Evolutionary conservation across 2,888 invertebrate genomes (phyloP).

Genomic region (Eupithecia pulchellata): DNA sequence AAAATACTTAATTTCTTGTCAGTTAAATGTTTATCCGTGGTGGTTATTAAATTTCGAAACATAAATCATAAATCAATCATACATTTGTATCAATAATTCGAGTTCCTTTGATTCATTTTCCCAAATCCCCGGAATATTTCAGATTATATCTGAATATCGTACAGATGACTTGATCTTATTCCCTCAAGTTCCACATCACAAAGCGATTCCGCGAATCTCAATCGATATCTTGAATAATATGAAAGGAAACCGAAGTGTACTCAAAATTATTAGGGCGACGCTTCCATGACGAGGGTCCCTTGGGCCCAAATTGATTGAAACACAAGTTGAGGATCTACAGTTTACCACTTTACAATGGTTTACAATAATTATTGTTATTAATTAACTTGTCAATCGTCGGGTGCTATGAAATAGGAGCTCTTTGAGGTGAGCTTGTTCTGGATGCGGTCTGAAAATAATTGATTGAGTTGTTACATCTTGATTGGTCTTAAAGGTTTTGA

Average conservation of each 20-base stretch:
- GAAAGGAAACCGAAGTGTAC: slow-evolving; percentile 33
- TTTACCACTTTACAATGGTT: neutral
- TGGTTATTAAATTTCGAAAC: neutral
- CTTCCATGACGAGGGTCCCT: slow-evolving; percentile 40
- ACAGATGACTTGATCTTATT: slow-evolving; percentile 18
- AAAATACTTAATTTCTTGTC: neutral
- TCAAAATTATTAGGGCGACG: slow-evolving; percentile 45
- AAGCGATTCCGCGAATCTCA: slow-evolving; percentile 34
- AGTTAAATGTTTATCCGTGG: too few species aligned
- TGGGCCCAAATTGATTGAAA: slow-evolving; percentile 31
- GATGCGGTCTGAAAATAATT: neutral
- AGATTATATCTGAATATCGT: slow-evolving; percentile 21
- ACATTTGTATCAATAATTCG: neutral
- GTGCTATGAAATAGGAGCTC: neutral
- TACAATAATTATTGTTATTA: slow-evolving; percentile 2
- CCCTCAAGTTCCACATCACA: slow-evolving; percentile 24
- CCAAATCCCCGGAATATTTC: slow-evolving; percentile 6
- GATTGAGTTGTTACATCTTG: neutral
- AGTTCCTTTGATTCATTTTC: slow-evolving; percentile 2
- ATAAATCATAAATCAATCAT: neutral
- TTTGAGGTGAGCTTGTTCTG: neutral
- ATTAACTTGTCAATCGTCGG: neutral
- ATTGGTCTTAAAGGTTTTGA: neutral
- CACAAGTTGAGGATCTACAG: slow-evolving; percentile 16
- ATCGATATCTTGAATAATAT: slow-evolving; percentile 31